Evolutionary conservation across 2,888 invertebrate genomes (phyloP), one percentile per base, ranked within the genome.

Genomic region (Acanthosepion esculentum): DNA sequence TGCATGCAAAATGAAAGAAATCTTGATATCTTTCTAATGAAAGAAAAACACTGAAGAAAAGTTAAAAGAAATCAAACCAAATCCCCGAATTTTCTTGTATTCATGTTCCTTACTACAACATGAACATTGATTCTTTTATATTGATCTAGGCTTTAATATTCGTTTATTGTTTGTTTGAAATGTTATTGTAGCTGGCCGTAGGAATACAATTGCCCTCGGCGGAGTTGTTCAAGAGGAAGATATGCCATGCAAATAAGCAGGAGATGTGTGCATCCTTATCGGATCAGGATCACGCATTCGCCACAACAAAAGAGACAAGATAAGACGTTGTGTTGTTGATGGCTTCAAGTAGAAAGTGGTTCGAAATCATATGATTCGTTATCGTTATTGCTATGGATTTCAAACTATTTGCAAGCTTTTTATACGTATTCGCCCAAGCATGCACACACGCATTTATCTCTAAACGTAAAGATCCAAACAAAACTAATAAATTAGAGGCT

Each of bases 81-180:
- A 64, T 64, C 7, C 64, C 29, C 26, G 8, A 64, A 64, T 64
- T 23, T 59, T 59, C 59, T 59, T 59, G 26, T 26, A 64, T 59
- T 20, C 23, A 23, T 59, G 5, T 59, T 59, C 23, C 23, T 23
- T 59, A 5, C 59, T 20, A 23, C 26, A 23, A 78, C 33, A 18
- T 78, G 78, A 78, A 33, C n/a, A 78, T 78, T n/a, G 78, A 78
- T 78, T n/a, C 18, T 78, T 78, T 59, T 23, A 4, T 59, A 59
- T 59, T 20, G 59, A 59, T 59, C 18, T n/a, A n/a, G n/a, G 78
- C 10, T 78, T 78, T 78, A 78, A 33, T 78, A 78, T 78, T 78
- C 12, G 78, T 78, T 78, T 78, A 78, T 78, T 78, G n/a, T 78
- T 78, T 78, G n/a, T 78, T 78, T 78, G 78, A 78, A 78, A 78